phyloP scores from a whole-genome alignment of 2,888 invertebrate genomes.

The Parasteatoda lunata region DNA sequence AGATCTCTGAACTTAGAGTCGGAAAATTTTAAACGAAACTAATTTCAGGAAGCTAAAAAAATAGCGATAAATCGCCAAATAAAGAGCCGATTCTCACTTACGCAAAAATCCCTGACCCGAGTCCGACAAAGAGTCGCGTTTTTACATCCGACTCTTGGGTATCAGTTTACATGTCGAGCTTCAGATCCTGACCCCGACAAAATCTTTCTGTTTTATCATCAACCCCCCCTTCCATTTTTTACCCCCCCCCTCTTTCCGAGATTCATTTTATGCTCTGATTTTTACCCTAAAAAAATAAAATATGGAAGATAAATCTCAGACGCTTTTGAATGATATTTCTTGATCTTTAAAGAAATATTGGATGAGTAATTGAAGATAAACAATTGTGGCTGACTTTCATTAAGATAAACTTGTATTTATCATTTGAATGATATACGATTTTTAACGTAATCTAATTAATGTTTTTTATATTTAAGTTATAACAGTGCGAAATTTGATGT shows the following conservation, averaged over 20 bases:
- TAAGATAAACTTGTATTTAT: too few relatives aligned
- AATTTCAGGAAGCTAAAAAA: background rate
- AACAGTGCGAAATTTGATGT: too few relatives aligned
- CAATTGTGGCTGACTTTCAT: too few relatives aligned
- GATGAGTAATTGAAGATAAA: background rate
- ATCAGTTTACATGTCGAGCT: slow-evolving; percentile 48
- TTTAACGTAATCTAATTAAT: too few relatives aligned
- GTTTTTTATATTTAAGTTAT: too few relatives aligned
- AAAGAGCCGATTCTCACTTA: background rate
- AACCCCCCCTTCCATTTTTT: background rate
- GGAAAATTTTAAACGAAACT: background rate
- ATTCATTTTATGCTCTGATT: background rate
- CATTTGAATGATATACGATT: too few relatives aligned
- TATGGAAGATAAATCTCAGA: background rate
- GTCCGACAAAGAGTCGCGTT: slow-evolving; percentile 60
- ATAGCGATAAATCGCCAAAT: slow-evolving; percentile 14
- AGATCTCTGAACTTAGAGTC: background rate
- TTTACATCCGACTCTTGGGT: slow-evolving; percentile 44
- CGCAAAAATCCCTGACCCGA: slow-evolving; percentile 52
- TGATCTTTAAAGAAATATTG: background rate
- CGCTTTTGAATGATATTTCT: background rate
- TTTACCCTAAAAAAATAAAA: background rate
- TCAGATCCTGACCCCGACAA: background rate
- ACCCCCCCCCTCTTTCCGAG: background rate
- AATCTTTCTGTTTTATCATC: slow-evolving; percentile 23